phyloP scores from a whole-genome alignment of 2,888 invertebrate species.

The Pterostichus niger region DNA sequence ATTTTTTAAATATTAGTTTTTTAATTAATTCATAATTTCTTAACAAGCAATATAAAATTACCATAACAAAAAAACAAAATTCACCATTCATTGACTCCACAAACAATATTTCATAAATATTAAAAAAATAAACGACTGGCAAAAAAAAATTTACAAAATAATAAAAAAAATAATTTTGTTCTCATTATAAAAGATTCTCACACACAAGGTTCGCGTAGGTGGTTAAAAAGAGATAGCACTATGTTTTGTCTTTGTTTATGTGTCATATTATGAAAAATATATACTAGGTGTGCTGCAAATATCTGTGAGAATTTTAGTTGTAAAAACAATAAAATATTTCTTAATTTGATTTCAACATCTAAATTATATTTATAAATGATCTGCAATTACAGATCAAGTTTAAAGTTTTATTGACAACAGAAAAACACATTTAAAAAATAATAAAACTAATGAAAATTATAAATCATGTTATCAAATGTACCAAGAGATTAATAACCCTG shows the following conservation, averaged over 20 bases:
- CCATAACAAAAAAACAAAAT: no score
- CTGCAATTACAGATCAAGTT: no score
- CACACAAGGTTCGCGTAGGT: neutral
- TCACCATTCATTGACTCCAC: neutral
- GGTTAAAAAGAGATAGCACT: neutral
- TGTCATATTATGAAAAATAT: conserved; percentile 17
- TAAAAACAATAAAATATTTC: no score
- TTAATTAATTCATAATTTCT: conserved; percentile 16
- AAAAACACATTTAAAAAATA: no score
- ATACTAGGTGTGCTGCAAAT: neutral
- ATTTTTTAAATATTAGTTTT: no score
- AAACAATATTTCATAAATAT: conserved; percentile 11
- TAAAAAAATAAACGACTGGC: neutral
- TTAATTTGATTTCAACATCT: no score
- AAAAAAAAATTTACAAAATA: conserved; percentile 4
- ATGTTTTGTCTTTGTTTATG: neutral
- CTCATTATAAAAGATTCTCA: conserved; percentile 32
- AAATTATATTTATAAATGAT: no score
- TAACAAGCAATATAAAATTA: neutral
- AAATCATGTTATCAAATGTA: no score
- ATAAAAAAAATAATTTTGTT: conserved; percentile 16
- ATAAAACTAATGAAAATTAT: no score
- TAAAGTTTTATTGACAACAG: no score
- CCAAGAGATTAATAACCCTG: no score
- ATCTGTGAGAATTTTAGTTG: neutral